A percentile compares a stretch with the other conserved stretches of the same genome.
phyloP scores from a whole-genome alignment of 1,140 invertebrate genomes.

The Conus ventricosus region DNA sequence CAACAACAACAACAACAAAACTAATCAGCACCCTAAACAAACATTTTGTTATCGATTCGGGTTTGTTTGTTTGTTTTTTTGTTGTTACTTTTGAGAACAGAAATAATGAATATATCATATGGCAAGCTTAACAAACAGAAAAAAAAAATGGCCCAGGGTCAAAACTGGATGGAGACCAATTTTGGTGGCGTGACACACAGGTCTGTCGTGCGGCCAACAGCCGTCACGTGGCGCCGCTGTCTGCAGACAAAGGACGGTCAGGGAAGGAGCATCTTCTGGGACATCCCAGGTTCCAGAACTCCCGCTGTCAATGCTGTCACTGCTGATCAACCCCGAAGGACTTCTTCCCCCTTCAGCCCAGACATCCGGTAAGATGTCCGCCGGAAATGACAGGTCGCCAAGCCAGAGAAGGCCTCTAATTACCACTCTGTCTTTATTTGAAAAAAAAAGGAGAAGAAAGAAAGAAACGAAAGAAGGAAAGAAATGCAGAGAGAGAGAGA shows the following conservation, averaged over 20 bases:
- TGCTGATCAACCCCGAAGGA: not conserved
- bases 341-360: slow-evolving; percentile 1
- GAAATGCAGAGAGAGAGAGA: not conserved
- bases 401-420: slow-evolving; percentile 10
- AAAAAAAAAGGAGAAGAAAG: not conserved
- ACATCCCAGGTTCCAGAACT: not conserved
- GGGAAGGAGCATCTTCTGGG: slow-evolving; percentile 1
- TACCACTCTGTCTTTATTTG: slow-evolving; percentile 6
- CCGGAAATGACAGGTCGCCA: slow-evolving; percentile 28
- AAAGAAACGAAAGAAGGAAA: not conserved
- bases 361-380: slow-evolving; percentile 22
- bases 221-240: not conserved
- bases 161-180: too few relatives aligned
- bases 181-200: too few relatives aligned
- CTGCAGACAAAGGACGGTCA: not conserved
- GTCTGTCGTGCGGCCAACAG: too few relatives aligned
- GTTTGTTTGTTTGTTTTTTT: too few relatives aligned
- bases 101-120: too few relatives aligned
- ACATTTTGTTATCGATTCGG: too few relatives aligned
- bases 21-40: too few relatives aligned
- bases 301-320: slow-evolving; percentile 21
- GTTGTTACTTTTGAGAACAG: too few relatives aligned
- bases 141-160: too few relatives aligned
- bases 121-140: too few relatives aligned
- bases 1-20: too few relatives aligned